Conservation (phyloP, 2,888 invertebrate species). For the Tetropium fuscum region DNA sequence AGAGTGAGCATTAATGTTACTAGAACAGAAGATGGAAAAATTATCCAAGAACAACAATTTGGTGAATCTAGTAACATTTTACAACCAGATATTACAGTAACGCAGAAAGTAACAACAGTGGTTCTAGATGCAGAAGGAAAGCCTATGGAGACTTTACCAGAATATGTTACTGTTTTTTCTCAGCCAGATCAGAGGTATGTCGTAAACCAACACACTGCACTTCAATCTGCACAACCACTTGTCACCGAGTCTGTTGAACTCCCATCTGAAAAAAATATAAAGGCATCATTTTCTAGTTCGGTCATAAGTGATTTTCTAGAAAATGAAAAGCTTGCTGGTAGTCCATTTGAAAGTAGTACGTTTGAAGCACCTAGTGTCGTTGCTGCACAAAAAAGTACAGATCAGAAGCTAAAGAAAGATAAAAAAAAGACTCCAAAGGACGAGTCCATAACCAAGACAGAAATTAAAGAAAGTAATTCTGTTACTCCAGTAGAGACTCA, state of each 20-base stretch:
- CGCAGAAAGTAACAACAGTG: constrained; percentile 47
- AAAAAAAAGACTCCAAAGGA: constrained; percentile 53
- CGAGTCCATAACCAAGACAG: constrained; percentile 41
- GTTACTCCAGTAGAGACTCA: constrained; percentile 39
- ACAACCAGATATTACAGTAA: constrained; percentile 44
- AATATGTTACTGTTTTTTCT: constrained; percentile 37
- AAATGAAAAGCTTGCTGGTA: constrained; percentile 52
- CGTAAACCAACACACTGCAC: constrained; percentile 57
- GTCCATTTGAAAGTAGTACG: constrained; percentile 51
- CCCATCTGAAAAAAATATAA: constrained; percentile 35
- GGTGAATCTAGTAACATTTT: constrained; percentile 58
- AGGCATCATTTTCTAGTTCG: constrained; percentile 31
- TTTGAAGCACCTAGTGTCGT: constrained; percentile 58
- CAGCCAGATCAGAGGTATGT: constrained; percentile 64
- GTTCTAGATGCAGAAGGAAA: constrained; percentile 50
- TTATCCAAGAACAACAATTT: constrained; percentile 62
- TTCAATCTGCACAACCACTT: constrained; percentile 52
- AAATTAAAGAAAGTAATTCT: constrained; percentile 42
- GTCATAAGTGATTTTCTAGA: constrained; percentile 50
- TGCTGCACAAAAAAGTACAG: constrained; percentile 48
- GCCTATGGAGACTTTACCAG: constrained; percentile 41
- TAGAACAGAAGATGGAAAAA: constrained; percentile 69
- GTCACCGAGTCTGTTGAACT: constrained; percentile 40
- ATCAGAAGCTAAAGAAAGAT: constrained; percentile 45
- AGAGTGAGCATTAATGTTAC: constrained; percentile 77